Base-by-base conservation (phyloP, 2,888 invertebrate genomes). In the Drosophila stalkeri region DNA sequence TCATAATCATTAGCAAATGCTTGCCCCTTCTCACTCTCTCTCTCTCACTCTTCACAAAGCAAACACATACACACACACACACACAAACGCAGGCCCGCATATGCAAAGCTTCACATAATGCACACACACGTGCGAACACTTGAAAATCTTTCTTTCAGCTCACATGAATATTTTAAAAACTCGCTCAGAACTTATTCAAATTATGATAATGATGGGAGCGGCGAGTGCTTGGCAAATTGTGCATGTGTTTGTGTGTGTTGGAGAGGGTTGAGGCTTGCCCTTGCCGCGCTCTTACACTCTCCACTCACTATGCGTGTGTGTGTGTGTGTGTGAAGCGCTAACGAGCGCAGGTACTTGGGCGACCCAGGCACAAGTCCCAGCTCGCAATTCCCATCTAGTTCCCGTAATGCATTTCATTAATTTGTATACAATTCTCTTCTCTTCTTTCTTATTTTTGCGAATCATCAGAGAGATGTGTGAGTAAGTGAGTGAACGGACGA, bases 321-420 rank as follows among this genome's bases (percentile, higher is more conserved):
- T 37, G 37, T 27, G 57, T 44, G 52, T 59, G 64, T 11, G 37
- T 56, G 46, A 31, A 47, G 57, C 80, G 73, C 77, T 87, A 83
- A 83, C 83, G 88, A 83, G 83, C 70, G 37, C 68, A 76, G 83
- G 85, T 70, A 71, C 85, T 75, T 65, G 66, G 33, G 70, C 72
- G 82, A 77, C 86, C 74, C 66, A 61, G 64, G 72, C 68, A 56
- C 63, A 77, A 67, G 57, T 79, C 66, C 68, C 76, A 65, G 54
- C 39, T 82, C 65, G 63, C 71, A 79, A 67, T 56, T 72, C 81
- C 49, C 72, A 69, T 60, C 75, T 59, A 55, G 64, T 70, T 79
- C 74, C 74, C 80, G 65, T 81, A 83, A 83, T 83, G 89, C 89
- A 85, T 85, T 86, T 86, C 84, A 89, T 86, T 89, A 85, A 86